Evolutionary conservation across 1,140 invertebrate species (phyloP).

Genomic region (Anastrepha obliqua): DNA sequence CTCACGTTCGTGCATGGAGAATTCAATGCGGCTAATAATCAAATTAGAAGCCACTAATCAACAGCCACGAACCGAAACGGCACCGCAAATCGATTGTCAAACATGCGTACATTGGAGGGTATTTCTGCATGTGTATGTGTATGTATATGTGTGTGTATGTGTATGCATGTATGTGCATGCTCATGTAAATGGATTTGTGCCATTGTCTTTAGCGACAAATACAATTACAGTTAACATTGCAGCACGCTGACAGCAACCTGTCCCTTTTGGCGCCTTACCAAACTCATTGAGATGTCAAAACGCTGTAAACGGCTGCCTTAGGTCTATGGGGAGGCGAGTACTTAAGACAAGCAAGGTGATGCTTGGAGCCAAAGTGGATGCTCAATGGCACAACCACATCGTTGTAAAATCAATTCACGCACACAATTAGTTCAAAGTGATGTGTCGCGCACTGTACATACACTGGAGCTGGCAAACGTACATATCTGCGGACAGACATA

Average conservation of each 20-base stretch:
- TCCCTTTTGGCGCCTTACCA: neutral
- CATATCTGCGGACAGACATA: neutral
- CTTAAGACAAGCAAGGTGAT: neutral
- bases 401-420: conserved; percentile 46
- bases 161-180: too few relatives aligned
- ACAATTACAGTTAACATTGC: conserved; percentile 26
- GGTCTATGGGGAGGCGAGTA: neutral
- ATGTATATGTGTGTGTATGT: neutral
- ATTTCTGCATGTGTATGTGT: neutral
- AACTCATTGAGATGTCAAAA: conserved; percentile 6
- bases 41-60: conserved; percentile 48
- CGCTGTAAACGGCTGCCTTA: conserved; percentile 35
- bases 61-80: conserved; percentile 8
- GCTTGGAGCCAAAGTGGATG: conserved; percentile 1
- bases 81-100: conserved; percentile 39
- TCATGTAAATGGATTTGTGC: neutral
- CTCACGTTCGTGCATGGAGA: neutral
- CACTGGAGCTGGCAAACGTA: neutral
- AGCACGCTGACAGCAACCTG: conserved; percentile 9
- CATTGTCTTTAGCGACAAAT: conserved; percentile 2
- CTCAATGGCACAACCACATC: conserved; percentile 24
- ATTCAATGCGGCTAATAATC: conserved; percentile 51
- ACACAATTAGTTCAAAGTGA: conserved; percentile 42
- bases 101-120: neutral
- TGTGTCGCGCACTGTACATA: neutral